These are phyloP conservation scores for Lamprotornis superbus DNA, from an alignment of 2,113 vertebrate species.

Conservation along the genomic window DNA sequence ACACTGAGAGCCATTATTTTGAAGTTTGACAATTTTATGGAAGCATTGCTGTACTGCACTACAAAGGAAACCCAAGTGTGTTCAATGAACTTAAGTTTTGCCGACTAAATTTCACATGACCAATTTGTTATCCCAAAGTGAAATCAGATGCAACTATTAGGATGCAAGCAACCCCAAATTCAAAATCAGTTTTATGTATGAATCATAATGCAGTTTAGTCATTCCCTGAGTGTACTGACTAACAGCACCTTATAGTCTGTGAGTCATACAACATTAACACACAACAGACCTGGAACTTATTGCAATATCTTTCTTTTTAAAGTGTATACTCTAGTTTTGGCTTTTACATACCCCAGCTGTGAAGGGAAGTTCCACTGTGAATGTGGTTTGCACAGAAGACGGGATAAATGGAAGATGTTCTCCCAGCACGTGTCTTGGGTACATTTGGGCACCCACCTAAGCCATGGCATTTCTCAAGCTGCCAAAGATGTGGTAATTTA, in stretches of 20 bases:
- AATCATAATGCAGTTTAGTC: neutral
- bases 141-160: neutral
- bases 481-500: neutral
- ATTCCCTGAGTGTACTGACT: neutral
- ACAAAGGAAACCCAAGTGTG: neutral
- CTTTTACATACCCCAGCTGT: neutral
- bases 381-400: neutral
- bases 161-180: neutral
- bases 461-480: neutral
- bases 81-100: neutral
- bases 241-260: neutral
- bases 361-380: neutral
- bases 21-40: neutral
- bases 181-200: neutral
- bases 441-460: neutral
- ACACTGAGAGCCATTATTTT: neutral
- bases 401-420: neutral
- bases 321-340: neutral
- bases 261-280: neutral
- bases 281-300: neutral
- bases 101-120: rapidly evolving
- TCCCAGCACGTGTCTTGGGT: rapidly evolving
- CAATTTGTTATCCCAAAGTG: neutral
- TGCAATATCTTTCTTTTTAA: neutral
- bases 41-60: neutral